Evolutionary conservation across 1,140 invertebrate species (phyloP).

Genomic region (Pseudomyrmex dendroicus): DNA sequence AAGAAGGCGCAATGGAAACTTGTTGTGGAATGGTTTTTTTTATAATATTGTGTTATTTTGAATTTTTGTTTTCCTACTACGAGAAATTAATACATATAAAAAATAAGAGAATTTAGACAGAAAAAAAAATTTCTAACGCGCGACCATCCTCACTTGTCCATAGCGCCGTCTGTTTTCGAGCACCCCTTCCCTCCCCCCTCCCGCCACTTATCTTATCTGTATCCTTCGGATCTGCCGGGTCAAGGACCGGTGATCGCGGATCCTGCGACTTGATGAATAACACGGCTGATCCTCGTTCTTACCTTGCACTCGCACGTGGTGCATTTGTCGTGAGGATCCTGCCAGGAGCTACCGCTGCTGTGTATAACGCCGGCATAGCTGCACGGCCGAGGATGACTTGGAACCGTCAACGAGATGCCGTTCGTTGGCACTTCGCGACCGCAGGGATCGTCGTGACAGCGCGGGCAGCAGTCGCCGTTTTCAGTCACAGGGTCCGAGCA

Average conservation of each 20-base stretch:
- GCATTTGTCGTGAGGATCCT: slow-evolving; percentile 88
- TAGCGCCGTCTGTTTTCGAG: slow-evolving; percentile 32
- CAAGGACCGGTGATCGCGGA: slow-evolving; percentile 52
- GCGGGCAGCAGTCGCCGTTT: slow-evolving; percentile 89
- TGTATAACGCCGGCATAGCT: slow-evolving; percentile 87
- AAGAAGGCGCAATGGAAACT: slow-evolving; percentile 47
- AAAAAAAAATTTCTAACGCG: too few species aligned
- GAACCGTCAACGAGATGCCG: slow-evolving; percentile 72
- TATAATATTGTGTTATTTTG: neutral
- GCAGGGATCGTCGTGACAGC: slow-evolving; percentile 88
- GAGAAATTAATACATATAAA: neutral
- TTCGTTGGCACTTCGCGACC: slow-evolving; percentile 78
- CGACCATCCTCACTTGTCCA: slow-evolving; percentile 17
- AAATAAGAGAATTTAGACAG: neutral
- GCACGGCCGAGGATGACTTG: slow-evolving; percentile 84
- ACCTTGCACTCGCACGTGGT: slow-evolving; percentile 92
- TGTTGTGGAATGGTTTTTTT: neutral
- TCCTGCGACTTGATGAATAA: slow-evolving; percentile 51
- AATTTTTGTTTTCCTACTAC: neutral
- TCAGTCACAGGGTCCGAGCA: slow-evolving; percentile 89
- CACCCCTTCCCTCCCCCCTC: slow-evolving; percentile 9
- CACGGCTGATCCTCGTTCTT: slow-evolving; percentile 79
- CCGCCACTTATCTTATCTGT: slow-evolving; percentile 64
- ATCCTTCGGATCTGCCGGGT: slow-evolving; percentile 51
- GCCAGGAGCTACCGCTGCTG: slow-evolving; percentile 87